Evolutionary conservation across 2,888 invertebrate species (phyloP), one percentile per base, ranked within the genome.

Genomic region (Apodemia mormo): DNA sequence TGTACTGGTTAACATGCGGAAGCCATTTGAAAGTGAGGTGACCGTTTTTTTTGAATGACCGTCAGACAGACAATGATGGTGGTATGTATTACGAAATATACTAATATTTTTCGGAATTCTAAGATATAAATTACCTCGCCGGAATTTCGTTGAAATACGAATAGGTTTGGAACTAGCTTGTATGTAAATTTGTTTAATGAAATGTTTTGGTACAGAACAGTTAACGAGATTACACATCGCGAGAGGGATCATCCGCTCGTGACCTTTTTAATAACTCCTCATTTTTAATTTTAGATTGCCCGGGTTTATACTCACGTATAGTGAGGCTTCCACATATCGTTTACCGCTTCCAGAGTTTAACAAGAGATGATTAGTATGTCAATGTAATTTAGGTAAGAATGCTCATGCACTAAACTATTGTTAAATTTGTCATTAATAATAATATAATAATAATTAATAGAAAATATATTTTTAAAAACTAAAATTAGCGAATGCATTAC

Each of bases 101-200:
- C 37, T 64, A 37, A 33, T 33, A 14, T 33, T 14, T 14, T 33
- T 61, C 7, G 14, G 30, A 61, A 61, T 61, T 30, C 37, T 7
- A 33, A 61, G 33, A 33, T 37, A 64, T 14, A 33, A 12, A n/a
- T 64, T 14, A 33, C 8, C 5, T 7, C 33, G 14, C n/a, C 61
- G 61, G 61, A 64, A 22, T 22, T 22, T 22, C 61, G 61, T 37
- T 12, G 33, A 37, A 22, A 64, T 64, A 64, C 61, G 61, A 64
- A 33, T 33, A 64, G 61, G 61, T 37, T 37, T 37, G 33, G 33
- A 37, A 64, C 33, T 64, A 37, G 61, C 61, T 64, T 64, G n/a
- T 37, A 64, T 64, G 61, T 64, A 37, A 64, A 64, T 64, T 64
- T n/a, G 61, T 37, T 33, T 6, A 64, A 64, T n/a, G 33, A 37